phyloP scores from a whole-genome alignment of 1,140 invertebrate species.

The Frieseomelitta varia region DNA sequence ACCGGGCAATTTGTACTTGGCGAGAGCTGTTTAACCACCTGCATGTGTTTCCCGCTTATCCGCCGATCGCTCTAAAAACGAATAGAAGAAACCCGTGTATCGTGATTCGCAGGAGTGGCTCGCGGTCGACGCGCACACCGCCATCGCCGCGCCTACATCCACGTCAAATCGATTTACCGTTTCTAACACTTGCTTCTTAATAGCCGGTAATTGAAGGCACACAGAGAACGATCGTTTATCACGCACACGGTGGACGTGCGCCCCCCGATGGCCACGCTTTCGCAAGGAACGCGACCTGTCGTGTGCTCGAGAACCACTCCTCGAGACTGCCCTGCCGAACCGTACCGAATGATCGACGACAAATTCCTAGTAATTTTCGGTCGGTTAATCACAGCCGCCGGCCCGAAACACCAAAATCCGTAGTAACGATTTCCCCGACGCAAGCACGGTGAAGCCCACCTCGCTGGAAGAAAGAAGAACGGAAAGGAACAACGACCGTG shows the following conservation, averaged over 20 bases:
- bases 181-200: conserved; percentile 54
- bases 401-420: neutral
- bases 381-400: neutral
- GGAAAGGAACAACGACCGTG: too few relatives aligned
- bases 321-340: neutral
- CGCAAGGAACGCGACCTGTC: neutral
- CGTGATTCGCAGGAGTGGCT: neutral
- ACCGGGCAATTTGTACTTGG: conserved; percentile 12
- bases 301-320: neutral
- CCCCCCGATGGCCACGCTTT: conserved; percentile 10
- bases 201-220: conserved; percentile 52
- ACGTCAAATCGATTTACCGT: conserved; percentile 48
- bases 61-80: neutral
- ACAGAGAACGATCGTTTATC: conserved; percentile 33
- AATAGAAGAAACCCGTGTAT: conserved; percentile 13
- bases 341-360: neutral
- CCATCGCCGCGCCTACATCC: neutral
- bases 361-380: conserved; percentile 9
- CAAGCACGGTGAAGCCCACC: too few relatives aligned
- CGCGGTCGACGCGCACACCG: neutral
- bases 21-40: neutral
- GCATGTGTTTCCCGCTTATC: conserved; percentile 10
- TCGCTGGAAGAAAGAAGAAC: neutral
- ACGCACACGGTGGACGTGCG: too few relatives aligned
- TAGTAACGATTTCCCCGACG: neutral